A percentile compares a stretch with the other conserved stretches of the same genome.
phyloP scores from a whole-genome alignment of 2,113 vertebrate species.

The Prolemur simus region DNA sequence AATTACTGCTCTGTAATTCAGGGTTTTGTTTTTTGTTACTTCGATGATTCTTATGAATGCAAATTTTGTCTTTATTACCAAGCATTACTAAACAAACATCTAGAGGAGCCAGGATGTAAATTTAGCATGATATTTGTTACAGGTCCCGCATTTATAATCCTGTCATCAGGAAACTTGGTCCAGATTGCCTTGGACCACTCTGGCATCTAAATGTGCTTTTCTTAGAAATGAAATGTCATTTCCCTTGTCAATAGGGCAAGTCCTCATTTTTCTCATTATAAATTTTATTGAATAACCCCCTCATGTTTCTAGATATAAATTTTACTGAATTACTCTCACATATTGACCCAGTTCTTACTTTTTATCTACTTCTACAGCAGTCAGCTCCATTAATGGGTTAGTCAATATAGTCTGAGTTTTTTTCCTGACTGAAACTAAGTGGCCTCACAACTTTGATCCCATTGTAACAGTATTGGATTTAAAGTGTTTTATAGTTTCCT shows the following conservation, averaged over 20 bases:
- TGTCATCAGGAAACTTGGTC: background rate
- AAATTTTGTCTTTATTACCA: slow-evolving; percentile 28
- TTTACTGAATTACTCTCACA: background rate
- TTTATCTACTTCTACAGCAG: background rate
- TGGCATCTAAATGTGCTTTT: slow-evolving; percentile 6
- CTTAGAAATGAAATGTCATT: background rate
- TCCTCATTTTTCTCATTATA: slow-evolving; percentile 29
- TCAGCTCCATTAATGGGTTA: background rate
- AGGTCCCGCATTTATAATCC: background rate
- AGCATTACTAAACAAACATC: background rate
- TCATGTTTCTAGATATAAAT: slow-evolving; percentile 37
- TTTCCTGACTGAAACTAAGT: background rate
- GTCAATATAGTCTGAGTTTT: background rate
- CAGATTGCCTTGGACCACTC: background rate
- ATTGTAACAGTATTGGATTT: background rate
- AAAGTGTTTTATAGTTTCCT: background rate
- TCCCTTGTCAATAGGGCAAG: background rate
- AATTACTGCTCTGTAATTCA: background rate
- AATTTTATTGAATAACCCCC: background rate
- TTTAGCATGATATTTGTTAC: background rate
- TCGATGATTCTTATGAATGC: background rate
- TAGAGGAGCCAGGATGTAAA: background rate
- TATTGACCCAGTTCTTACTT: background rate
- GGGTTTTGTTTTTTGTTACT: slow-evolving; percentile 1
- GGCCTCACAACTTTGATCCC: background rate